These are phyloP conservation scores for Trisateles emortualis DNA, from an alignment of 2,888 invertebrate species.

Conservation along the genomic window DNA sequence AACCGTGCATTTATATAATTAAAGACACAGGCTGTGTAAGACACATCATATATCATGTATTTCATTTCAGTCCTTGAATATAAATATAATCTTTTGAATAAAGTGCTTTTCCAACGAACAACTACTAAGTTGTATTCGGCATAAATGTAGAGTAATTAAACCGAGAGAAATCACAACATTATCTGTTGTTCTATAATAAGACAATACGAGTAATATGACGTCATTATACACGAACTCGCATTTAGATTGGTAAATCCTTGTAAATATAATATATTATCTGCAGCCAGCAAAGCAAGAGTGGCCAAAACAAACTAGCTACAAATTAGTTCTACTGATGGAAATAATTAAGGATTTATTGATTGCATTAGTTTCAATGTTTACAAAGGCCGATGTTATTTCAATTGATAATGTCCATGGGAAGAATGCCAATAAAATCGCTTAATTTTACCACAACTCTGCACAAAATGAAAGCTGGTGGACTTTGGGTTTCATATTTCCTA, in stretches of 20 bases:
- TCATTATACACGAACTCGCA: conserved; percentile 26
- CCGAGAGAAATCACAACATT: conserved; percentile 12
- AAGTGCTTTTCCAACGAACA: neutral
- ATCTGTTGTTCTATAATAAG: conserved; percentile 27
- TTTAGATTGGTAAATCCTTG: conserved; percentile 24
- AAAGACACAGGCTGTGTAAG: too few relatives aligned
- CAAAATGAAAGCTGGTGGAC: conserved; percentile 68
- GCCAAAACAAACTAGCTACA: conserved; percentile 15
- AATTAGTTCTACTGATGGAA: conserved; percentile 9
- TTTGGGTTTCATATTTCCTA: conserved; percentile 72
- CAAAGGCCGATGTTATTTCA: conserved; percentile 52
- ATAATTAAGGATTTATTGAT: conserved; percentile 26
- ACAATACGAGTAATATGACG: conserved; percentile 17
- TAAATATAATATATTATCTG: conserved; percentile 14
- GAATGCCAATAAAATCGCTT: conserved; percentile 80
- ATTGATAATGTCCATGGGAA: conserved; percentile 64
- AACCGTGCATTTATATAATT: too few relatives aligned
- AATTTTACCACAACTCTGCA: conserved; percentile 74
- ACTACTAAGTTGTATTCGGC: conserved; percentile 4
- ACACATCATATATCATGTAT: neutral
- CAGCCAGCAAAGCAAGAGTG: conserved; percentile 14
- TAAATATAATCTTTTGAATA: conserved; percentile 5
- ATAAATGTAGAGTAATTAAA: conserved; percentile 22
- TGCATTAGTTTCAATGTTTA: conserved; percentile 30
- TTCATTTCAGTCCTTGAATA: too few relatives aligned